Percentiles rank a stretch among this genome's conserved stretches.
phyloP scores from a whole-genome alignment of 2,113 vertebrate genomes.

The Aphelocoma coerulescens region DNA sequence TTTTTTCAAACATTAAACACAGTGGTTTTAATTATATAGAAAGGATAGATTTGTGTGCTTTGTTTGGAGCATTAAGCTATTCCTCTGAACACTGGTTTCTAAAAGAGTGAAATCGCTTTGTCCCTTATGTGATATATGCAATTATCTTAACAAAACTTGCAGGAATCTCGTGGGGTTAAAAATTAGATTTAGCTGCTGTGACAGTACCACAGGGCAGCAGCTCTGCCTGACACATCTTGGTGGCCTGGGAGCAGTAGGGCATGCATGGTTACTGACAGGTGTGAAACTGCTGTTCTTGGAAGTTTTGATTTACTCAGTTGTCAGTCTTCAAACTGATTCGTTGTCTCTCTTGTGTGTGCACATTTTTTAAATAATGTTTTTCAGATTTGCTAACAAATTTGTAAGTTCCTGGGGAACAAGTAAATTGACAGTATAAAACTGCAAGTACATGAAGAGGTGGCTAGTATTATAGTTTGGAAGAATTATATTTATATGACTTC shows the following conservation, averaged over 20 bases:
- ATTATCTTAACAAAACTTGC: background rate
- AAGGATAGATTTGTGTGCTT: background rate
- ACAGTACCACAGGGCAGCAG: background rate
- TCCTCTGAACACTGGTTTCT: background rate
- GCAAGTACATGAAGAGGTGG: background rate
- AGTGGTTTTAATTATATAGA: background rate
- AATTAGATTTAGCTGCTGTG: background rate
- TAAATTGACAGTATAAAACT: background rate
- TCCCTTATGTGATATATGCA: background rate
- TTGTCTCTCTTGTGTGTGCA: background rate
- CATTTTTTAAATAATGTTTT: background rate
- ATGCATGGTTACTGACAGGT: background rate
- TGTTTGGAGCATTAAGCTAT: background rate
- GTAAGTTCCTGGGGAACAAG: background rate
- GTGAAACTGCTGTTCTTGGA: background rate
- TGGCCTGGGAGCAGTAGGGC: background rate
- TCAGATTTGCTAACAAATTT: background rate
- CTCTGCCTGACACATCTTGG: rapidly evolving
- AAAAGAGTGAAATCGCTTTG: background rate
- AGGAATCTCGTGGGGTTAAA: background rate
- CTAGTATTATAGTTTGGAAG: background rate
- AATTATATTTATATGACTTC: background rate
- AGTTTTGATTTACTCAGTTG: background rate
- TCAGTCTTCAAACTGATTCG: background rate
- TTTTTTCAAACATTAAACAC: background rate